Conservation (phyloP, 1,140 invertebrate genomes). For the Atopsyche davidsoni region DNA sequence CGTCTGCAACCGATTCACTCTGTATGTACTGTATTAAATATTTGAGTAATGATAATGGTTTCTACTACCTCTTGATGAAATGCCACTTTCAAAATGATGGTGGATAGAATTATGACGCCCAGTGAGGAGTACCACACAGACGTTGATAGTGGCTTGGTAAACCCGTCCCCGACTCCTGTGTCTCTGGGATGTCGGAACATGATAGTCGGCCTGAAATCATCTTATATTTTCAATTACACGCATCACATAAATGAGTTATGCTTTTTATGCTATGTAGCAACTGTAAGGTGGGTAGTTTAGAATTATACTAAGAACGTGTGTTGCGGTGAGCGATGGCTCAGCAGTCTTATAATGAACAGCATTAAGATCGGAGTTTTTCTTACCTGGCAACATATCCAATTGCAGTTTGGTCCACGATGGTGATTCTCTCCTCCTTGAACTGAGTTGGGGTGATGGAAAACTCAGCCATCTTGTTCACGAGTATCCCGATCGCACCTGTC, state of each 20-base stretch:
- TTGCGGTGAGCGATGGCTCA: too few relatives aligned
- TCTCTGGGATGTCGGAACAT: slow-evolving; percentile 22
- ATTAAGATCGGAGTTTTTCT: too few relatives aligned
- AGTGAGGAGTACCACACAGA: slow-evolving; percentile 21
- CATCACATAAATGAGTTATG: too few relatives aligned
- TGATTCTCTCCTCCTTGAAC: slow-evolving; percentile 22
- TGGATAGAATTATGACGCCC: background rate
- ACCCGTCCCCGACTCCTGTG: slow-evolving; percentile 15
- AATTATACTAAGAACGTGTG: too few relatives aligned
- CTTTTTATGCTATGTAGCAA: too few relatives aligned
- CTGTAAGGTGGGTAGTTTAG: too few relatives aligned
- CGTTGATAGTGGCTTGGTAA: slow-evolving; percentile 15
- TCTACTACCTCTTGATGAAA: slow-evolving; percentile 18
- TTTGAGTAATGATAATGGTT: too few relatives aligned
- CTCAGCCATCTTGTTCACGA: slow-evolving; percentile 17
- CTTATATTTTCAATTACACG: too few relatives aligned
- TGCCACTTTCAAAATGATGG: slow-evolving; percentile 11
- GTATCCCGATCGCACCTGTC: slow-evolving; percentile 18
- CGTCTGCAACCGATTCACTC: too few relatives aligned
- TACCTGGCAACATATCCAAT: slow-evolving; percentile 23
- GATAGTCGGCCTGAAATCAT: slow-evolving; percentile 14
- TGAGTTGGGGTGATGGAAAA: slow-evolving; percentile 23
- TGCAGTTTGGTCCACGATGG: slow-evolving; percentile 17
- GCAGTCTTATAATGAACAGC: too few relatives aligned
- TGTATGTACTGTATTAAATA: background rate